Percentiles rank a stretch among this genome's conserved stretches.
Conservation (phyloP, 1,140 invertebrate species). For the Cataglyphis hispanica region DNA sequence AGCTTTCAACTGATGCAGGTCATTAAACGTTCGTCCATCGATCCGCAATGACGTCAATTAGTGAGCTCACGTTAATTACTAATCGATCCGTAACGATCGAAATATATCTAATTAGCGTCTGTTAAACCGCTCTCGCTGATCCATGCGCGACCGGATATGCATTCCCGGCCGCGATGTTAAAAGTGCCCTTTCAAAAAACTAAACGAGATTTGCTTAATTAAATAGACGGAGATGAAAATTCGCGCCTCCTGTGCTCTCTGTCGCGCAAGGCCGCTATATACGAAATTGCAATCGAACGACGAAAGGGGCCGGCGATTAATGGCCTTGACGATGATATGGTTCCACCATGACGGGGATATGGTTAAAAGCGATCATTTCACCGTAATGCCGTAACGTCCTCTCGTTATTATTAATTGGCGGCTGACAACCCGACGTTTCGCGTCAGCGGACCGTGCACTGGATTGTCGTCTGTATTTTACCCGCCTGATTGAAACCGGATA, state of each 20-base stretch:
- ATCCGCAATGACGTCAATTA: slow-evolving; percentile 52
- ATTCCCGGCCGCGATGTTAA: slow-evolving; percentile 45
- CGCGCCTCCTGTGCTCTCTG: slow-evolving; percentile 10
- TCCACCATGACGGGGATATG: slow-evolving; percentile 52
- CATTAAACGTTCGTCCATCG: slow-evolving; percentile 45
- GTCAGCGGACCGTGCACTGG: slow-evolving; percentile 38
- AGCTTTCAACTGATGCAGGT: slow-evolving; percentile 37
- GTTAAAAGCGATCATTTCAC: slow-evolving; percentile 81
- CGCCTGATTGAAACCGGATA: slow-evolving; percentile 6
- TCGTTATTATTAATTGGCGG: slow-evolving; percentile 82
- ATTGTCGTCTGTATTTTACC: slow-evolving; percentile 13
- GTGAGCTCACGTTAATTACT: slow-evolving; percentile 52
- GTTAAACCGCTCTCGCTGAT: slow-evolving; percentile 55
- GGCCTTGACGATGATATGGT: slow-evolving; percentile 69
- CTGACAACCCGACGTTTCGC: slow-evolving; percentile 64
- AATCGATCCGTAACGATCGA: slow-evolving; percentile 59
- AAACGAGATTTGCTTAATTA: slow-evolving; percentile 74
- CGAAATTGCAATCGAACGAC: slow-evolving; percentile 71
- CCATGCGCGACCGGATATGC: slow-evolving; percentile 38
- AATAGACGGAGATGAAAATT: slow-evolving; percentile 61
- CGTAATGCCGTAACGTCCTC: slow-evolving; percentile 78
- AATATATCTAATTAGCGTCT: slow-evolving; percentile 60
- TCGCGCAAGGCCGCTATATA: slow-evolving; percentile 47
- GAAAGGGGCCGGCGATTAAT: slow-evolving; percentile 72
- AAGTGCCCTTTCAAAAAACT: slow-evolving; percentile 58